phyloP scores from a whole-genome alignment of 1,140 invertebrate genomes.

The Anthonomus grandis region DNA sequence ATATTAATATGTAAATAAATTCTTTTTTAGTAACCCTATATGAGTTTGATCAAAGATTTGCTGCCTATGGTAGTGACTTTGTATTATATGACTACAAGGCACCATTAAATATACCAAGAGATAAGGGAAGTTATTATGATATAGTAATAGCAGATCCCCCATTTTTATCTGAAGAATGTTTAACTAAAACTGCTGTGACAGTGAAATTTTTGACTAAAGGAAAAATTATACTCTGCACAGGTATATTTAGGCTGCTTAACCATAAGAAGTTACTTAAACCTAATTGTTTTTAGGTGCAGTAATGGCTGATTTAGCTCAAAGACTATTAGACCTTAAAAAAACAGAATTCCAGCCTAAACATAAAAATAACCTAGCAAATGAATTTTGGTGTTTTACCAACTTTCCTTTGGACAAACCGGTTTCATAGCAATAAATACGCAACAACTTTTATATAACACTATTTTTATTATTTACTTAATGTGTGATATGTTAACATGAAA shows the following conservation, averaged over 20 bases:
- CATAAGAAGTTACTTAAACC: neutral
- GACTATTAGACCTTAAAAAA: constrained; percentile 63
- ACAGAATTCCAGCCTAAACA: constrained; percentile 77
- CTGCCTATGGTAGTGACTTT: constrained; percentile 75
- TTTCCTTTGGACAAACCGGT: constrained; percentile 62
- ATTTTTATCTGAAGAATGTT: constrained; percentile 90
- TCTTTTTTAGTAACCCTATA: constrained; percentile 68
- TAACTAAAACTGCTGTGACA: constrained; percentile 78
- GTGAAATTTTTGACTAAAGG: constrained; percentile 73
- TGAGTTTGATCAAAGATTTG: constrained; percentile 80
- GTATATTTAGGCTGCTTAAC: constrained; percentile 48
- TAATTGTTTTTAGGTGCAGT: constrained; percentile 60
- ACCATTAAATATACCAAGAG: constrained; percentile 66
- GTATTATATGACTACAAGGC: constrained; percentile 86
- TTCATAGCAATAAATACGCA: constrained; percentile 23
- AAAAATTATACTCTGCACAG: constrained; percentile 88
- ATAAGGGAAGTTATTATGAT: constrained; percentile 67
- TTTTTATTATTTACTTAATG: constrained; percentile 22
- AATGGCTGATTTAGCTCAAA: constrained; percentile 68
- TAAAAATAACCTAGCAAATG: constrained; percentile 86
- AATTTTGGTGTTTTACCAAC: constrained; percentile 88
- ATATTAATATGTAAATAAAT: too few species aligned
- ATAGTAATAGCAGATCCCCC: constrained; percentile 91
- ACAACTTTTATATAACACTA: constrained; percentile 13
- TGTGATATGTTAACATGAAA: constrained; percentile 40